A percentile compares a stretch with the other conserved stretches of the same genome.
Conservation (phyloP, 2,113 vertebrate genomes). For the Etheostoma cragini region DNA sequence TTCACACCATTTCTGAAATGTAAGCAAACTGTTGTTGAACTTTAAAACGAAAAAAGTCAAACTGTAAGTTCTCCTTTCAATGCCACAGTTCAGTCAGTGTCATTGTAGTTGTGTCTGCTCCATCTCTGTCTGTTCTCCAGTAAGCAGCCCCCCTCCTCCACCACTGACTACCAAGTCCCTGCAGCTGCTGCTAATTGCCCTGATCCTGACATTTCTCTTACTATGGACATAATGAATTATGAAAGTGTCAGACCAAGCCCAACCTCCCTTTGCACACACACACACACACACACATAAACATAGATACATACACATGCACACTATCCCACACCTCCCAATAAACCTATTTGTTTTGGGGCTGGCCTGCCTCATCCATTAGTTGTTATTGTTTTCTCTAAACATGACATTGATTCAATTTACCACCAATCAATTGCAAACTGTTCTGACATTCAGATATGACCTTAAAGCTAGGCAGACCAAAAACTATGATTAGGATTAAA, state of each 20-base stretch:
- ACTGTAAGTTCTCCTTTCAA: background rate
- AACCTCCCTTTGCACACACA: constrained; percentile 57
- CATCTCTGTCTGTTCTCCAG: constrained; percentile 22
- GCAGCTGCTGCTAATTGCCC: constrained; percentile 93
- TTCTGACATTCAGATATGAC: constrained; percentile 99
- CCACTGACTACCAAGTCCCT: constrained; percentile 82
- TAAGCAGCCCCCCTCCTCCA: background rate
- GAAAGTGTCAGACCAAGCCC: constrained; percentile 86
- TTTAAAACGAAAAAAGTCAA: background rate
- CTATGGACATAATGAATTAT: constrained; percentile 96
- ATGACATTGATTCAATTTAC: constrained; percentile 99
- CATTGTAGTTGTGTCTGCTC: constrained; percentile 27
- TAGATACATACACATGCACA: constrained; percentile 11
- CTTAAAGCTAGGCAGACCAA: constrained; percentile 97
- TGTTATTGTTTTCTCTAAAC: constrained; percentile 99
- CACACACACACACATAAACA: constrained; percentile 5
- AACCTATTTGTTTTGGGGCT: constrained; percentile 91
- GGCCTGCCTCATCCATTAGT: constrained; percentile 95
- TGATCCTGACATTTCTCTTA: constrained; percentile 92
- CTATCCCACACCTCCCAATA: constrained; percentile 88
- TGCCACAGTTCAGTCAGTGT: constrained; percentile 2
- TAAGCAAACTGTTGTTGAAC: background rate
- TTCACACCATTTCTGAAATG: background rate
- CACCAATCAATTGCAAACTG: constrained; percentile 99
- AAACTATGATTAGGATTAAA: constrained; percentile 99